Percentiles rank a stretch among this genome's conserved stretches.
These are phyloP conservation scores for Euschistus heros DNA, from an alignment of 1,140 invertebrate species.

Conservation along the genomic window DNA sequence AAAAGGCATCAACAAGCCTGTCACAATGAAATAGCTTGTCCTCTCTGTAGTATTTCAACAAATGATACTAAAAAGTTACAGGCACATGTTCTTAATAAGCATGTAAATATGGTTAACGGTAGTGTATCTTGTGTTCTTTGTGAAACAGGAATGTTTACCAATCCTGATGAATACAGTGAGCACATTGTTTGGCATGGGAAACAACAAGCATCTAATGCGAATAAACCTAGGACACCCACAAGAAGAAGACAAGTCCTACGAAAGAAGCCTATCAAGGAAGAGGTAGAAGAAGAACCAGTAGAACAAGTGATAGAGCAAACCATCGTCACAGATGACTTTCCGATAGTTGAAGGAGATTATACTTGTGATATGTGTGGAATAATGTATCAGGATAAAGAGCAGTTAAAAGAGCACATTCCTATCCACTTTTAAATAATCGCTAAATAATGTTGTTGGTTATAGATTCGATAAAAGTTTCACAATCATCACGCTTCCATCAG, in stretches of 20 bases:
- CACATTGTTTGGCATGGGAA: slow-evolving; percentile 28
- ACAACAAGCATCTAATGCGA: slow-evolving; percentile 20
- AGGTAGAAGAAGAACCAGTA: slow-evolving; percentile 4
- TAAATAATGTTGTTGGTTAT: too few relatives aligned
- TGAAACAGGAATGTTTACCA: slow-evolving; percentile 25
- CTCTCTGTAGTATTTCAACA: slow-evolving; percentile 21
- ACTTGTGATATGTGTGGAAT: slow-evolving; percentile 23
- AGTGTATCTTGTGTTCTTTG: slow-evolving; percentile 23
- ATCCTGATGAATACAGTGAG: slow-evolving; percentile 24
- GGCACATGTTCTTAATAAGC: slow-evolving; percentile 24
- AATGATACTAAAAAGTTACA: slow-evolving; percentile 21
- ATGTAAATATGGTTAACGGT: slow-evolving; percentile 15
- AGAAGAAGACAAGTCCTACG: background rate
- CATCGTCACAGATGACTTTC: slow-evolving; percentile 24
- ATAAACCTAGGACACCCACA: background rate
- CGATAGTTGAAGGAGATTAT: slow-evolving; percentile 20
- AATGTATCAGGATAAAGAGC: slow-evolving; percentile 24
- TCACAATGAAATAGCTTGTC: slow-evolving; percentile 25
- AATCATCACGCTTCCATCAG: slow-evolving; percentile 1
- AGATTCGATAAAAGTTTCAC: too few relatives aligned
- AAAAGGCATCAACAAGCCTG: slow-evolving; percentile 26
- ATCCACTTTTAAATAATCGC: slow-evolving; percentile 23
- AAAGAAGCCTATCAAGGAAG: slow-evolving; percentile 3
- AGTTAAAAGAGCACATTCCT: slow-evolving; percentile 23
- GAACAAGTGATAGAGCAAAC: slow-evolving; percentile 23